Percentiles rank a stretch among this genome's conserved stretches.
These are phyloP conservation scores for Synanthedon andrenaeformis DNA, from an alignment of 2,888 invertebrate species.

Conservation along the genomic window DNA sequence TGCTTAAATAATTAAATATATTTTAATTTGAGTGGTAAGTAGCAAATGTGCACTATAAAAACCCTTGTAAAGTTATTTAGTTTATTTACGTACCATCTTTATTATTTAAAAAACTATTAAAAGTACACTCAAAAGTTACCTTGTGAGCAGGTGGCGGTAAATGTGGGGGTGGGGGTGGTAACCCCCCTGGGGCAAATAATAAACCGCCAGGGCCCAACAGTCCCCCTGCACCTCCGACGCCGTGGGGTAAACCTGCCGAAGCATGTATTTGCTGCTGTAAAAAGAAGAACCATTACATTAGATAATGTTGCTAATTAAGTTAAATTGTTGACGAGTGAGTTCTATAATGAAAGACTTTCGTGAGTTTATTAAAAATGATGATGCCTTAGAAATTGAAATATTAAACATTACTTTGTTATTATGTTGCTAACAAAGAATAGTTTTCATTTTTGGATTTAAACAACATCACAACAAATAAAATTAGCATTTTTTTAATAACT, in stretches of 20 bases:
- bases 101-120: too few relatives aligned
- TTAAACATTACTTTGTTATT: too few relatives aligned
- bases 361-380: neutral
- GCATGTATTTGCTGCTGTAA: constrained; percentile 91
- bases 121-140: constrained; percentile 19
- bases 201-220: constrained; percentile 61
- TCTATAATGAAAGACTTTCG: neutral
- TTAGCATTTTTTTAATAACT: too few relatives aligned
- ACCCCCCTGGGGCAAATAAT: constrained; percentile 56
- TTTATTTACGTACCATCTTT: too few relatives aligned
- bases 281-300: constrained; percentile 6
- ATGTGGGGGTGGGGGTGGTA: constrained; percentile 67
- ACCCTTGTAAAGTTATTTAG: neutral
- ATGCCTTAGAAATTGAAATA: neutral
- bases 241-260: constrained; percentile 75
- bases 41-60: too few relatives aligned
- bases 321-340: neutral
- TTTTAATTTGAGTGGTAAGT: too few relatives aligned
- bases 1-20: too few relatives aligned
- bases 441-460: too few relatives aligned
- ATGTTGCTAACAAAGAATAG: too few relatives aligned
- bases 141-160: constrained; percentile 67
- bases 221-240: constrained; percentile 62
- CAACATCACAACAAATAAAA: too few relatives aligned
- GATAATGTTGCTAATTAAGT: neutral